Conservation (phyloP, 2,797 vertebrate species). For the Peromyscus aztecus region DNA sequence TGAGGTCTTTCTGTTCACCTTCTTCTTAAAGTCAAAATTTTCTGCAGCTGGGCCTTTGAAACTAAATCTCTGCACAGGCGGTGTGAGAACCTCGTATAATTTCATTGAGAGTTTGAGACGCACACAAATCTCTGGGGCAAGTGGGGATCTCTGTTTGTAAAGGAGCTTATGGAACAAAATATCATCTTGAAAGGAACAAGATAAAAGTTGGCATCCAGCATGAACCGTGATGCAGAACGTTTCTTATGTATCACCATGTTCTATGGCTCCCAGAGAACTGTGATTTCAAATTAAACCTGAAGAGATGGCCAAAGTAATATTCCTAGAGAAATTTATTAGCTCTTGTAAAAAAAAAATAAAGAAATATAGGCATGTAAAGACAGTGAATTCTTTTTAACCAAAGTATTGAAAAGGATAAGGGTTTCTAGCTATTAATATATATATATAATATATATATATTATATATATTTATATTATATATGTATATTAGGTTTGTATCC, state of each 20-base stretch:
- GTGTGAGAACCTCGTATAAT: constrained; percentile 69
- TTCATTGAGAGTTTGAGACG: constrained; percentile 46
- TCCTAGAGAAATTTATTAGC: neutral
- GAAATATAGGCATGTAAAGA: neutral
- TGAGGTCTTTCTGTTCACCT: constrained; percentile 49
- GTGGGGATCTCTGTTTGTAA: constrained; percentile 45
- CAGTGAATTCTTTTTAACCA: neutral
- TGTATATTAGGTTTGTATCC: neutral
- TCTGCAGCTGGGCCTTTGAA: constrained; percentile 56
- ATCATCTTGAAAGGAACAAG: constrained; percentile 60
- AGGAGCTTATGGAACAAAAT: constrained; percentile 61
- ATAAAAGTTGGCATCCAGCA: constrained; percentile 60
- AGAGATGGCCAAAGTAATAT: constrained; percentile 31
- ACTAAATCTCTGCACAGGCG: constrained; percentile 42
- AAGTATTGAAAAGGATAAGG: neutral
- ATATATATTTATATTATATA: too few species aligned
- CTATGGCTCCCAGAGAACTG: constrained; percentile 51
- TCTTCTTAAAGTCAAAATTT: constrained; percentile 49
- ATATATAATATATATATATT: neutral
- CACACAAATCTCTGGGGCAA: constrained; percentile 69
- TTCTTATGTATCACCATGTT: constrained; percentile 55
- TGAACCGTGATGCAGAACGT: constrained; percentile 42
- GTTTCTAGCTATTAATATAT: neutral
- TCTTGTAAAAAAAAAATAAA: constrained; percentile 52
- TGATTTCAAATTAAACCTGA: constrained; percentile 54